phyloP scores from a whole-genome alignment of 2,797 vertebrate species.

The Capromys pilorides region DNA sequence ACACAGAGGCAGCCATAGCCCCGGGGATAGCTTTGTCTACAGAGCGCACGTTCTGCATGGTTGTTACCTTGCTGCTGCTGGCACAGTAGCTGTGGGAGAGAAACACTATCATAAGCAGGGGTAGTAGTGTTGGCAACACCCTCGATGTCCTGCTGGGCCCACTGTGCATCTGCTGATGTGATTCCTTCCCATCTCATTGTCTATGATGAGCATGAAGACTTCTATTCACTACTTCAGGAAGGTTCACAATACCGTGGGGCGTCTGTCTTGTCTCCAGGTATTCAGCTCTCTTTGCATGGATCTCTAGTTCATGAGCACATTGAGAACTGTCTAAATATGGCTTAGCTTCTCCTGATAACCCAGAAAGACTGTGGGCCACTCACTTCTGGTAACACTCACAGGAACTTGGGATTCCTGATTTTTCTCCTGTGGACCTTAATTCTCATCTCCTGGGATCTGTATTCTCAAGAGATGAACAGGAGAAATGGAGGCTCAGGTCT shows the following conservation, averaged over 20 bases:
- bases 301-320: background rate
- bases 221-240: background rate
- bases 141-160: background rate
- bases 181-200: background rate
- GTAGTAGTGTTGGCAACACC: background rate
- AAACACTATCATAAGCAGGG: background rate
- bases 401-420: background rate
- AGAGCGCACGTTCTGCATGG: background rate
- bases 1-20: background rate
- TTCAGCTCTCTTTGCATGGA: background rate
- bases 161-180: background rate
- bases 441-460: background rate
- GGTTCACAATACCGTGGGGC: background rate
- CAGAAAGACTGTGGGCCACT: background rate
- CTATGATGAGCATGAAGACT: background rate
- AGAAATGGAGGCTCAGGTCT: background rate
- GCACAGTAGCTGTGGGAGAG: background rate
- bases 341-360: background rate
- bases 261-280: background rate
- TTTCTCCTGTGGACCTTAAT: background rate
- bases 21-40: background rate
- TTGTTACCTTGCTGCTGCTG: background rate
- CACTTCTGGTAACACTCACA: background rate
- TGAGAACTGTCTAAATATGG: background rate
- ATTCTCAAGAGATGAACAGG: background rate